Evolutionary conservation across 2,888 invertebrate species (phyloP), one percentile per base, ranked within the genome.

Genomic region (Tenthredo distinguenda): DNA sequence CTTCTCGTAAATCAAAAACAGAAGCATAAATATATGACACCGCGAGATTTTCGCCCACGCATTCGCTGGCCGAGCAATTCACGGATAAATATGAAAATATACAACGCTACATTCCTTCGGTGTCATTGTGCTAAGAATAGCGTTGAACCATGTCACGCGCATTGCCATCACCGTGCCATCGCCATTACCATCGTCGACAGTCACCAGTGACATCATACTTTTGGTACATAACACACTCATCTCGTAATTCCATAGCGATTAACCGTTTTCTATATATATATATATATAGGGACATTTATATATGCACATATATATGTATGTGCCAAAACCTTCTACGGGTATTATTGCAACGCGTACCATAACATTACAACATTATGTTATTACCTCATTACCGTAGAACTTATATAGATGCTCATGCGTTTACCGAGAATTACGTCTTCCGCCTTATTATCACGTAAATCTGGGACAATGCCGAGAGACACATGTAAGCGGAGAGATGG

Each of bases 111-210:
- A 90, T 91, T 89, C 88, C 88, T 83, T 85, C 81, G 86, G 87
- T 89, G 88, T 90, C 89, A 90, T 89, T 89, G 85, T 83, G 87
- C 88, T 86, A 86, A 86, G 87, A 90, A 89, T 89, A 91, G 88
- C 85, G 86, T 84, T 83, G 81, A 87, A 83, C 83, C 37, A 71
- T 83, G 83, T 65, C 83, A 83, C 83, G 83, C 83, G 65, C 47
- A 83, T 83, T 68, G 83, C 68, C 68, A 82, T 82, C 77, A 37
- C 50, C 55, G 18, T 62, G 37, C 58, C 77, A 55, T 79, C 58
- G 58, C 40, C 50, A 76, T 76, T 40, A 34, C 34, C 65, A 82
- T 47, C 40, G 65, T 26, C 55, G 55, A 62, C 58, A 50, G 58
- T 50, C 43, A 77, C 12, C 50, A 58, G 79, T 79, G 58, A 79